Conservation (phyloP, 92 coral and sea anemone species). For the Parazoanthus atlanticus region DNA sequence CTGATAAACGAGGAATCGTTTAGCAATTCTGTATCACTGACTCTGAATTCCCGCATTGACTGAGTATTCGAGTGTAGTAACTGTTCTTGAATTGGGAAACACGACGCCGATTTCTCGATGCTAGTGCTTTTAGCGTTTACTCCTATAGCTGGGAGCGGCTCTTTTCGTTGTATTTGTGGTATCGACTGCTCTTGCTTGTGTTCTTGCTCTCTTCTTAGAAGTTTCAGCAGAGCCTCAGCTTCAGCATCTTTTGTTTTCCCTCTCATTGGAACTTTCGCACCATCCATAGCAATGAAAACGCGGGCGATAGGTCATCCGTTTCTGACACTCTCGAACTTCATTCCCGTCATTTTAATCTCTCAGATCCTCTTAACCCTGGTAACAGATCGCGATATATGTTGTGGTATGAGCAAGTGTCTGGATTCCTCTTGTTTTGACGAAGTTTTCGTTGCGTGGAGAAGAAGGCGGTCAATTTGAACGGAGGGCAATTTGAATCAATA, state of each 20-base stretch:
- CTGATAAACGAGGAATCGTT: slow-evolving; percentile 49
- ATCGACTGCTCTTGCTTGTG: slow-evolving; percentile 62
- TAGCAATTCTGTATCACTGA: slow-evolving; percentile 37
- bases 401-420: neutral
- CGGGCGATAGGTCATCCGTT: neutral
- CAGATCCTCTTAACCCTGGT: slow-evolving; percentile 30
- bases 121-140: slow-evolving; percentile 4
- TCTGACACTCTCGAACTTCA: slow-evolving; percentile 9
- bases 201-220: slow-evolving; percentile 88
- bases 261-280: slow-evolving; percentile 75
- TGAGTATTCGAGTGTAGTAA: slow-evolving; percentile 4
- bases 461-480: slow-evolving; percentile 43
- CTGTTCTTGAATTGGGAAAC: slow-evolving; percentile 42
- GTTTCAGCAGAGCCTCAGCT: slow-evolving; percentile 88
- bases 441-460: slow-evolving; percentile 24
- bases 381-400: slow-evolving; percentile 22
- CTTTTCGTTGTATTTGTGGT: slow-evolving; percentile 78
- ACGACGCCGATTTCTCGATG: slow-evolving; percentile 11
- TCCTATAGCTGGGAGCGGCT: slow-evolving; percentile 87
- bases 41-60: neutral
- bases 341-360: slow-evolving; percentile 41
- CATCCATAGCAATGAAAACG: slow-evolving; percentile 7
- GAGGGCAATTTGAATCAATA: slow-evolving; percentile 17
- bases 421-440: slow-evolving; percentile 28
- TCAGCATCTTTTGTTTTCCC: slow-evolving; percentile 92